Conservation (phyloP, 2,888 invertebrate genomes). For the Acanthoscelides obtectus region DNA sequence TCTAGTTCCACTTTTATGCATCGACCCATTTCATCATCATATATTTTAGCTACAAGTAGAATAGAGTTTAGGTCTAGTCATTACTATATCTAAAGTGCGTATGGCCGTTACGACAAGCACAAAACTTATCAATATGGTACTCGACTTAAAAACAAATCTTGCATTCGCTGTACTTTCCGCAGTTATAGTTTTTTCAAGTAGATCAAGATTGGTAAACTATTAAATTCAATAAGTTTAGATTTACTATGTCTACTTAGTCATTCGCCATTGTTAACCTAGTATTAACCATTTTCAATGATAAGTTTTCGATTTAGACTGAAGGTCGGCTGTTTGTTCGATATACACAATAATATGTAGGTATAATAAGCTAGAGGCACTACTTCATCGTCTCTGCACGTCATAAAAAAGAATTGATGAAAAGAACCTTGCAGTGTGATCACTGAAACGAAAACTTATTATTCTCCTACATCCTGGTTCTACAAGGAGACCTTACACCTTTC, state of each 20-base stretch:
- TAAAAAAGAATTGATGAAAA: no score
- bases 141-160: not conserved
- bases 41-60: slow-evolving; percentile 44
- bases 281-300: not conserved
- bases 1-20: slow-evolving; percentile 19
- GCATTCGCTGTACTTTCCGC: not conserved
- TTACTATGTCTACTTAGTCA: not conserved
- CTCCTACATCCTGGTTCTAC: no score
- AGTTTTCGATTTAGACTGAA: not conserved
- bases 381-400: no score
- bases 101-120: not conserved
- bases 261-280: not conserved
- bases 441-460: no score
- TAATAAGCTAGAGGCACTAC: no score
- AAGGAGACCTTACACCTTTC: no score
- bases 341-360: no score
- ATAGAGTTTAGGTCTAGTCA: slow-evolving; percentile 37
- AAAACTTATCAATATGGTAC: not conserved
- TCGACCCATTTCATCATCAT: slow-evolving; percentile 31
- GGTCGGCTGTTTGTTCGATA: no score
- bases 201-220: not conserved
- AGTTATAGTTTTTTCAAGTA: not conserved
- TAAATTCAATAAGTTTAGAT: not conserved
- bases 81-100: slow-evolving; percentile 31
- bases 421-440: no score